Evolutionary conservation across 2,113 vertebrate genomes (phyloP), one percentile per base, ranked within the genome.

Genomic region (Eulemur macaco): DNA sequence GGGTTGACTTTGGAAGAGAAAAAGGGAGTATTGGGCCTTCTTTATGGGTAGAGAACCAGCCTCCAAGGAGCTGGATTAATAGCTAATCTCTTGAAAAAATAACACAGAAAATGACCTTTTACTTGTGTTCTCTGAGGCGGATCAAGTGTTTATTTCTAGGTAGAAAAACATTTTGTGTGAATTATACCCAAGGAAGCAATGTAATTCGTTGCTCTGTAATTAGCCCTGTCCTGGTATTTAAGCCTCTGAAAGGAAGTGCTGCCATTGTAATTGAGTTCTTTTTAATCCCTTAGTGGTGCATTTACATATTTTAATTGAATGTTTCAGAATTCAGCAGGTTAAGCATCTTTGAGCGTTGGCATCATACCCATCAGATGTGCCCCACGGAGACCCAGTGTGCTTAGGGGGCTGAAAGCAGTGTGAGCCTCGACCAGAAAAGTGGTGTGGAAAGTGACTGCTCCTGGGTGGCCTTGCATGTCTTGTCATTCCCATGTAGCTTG

Each of bases 301-400:
- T 94, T 97, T 94, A 77, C 73, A 83, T 95, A 91, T 94, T 96
- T 96, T 95, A 96, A 96, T 95, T 80, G 69, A 94, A 80, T 84
- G 17, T 94, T 92, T 94, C 39, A 29, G 74, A 47, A 31, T 86
- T 95, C 0, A 1, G 45, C 25, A 83, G 76, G 50, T 45, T 0
- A 27, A 1, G 6, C 1, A 0, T 81, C 96, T 91, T 86, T 89
- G 5, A 56, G 39, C 34, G 64, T 54, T 90, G 77, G 21, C 27
- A 8, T 47, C 4, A 5, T n/a, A 25, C 50, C 37, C 20, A 11
- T 58, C 9, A 47, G 54, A 17, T 56, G 23, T 42, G 0, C n/a
- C 54, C 20, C 1, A 0, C 54, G 6, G 52, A 93, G n/a, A 88
- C 37, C 54, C 42, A 0, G 0, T 27, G 12, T 8, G 29, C 76